Percentiles rank a stretch among this genome's conserved stretches.
These are phyloP conservation scores for Dicyrtomina minuta DNA, from an alignment of 2,888 invertebrate genomes.

Conservation along the genomic window DNA sequence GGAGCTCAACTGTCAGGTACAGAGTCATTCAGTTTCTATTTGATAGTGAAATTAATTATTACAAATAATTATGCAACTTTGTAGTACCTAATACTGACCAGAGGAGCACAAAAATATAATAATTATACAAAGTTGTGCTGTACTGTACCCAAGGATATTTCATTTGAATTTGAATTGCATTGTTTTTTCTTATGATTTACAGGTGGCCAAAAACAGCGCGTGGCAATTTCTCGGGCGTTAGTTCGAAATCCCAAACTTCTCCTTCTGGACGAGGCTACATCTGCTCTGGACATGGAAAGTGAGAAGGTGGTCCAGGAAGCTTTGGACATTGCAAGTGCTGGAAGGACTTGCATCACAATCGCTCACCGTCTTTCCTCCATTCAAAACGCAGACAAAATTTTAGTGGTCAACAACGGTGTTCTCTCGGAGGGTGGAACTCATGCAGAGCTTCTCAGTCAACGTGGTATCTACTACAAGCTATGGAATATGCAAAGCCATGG, in stretches of 20 bases:
- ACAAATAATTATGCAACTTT: too few relatives aligned
- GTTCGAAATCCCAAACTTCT: conserved; percentile 15
- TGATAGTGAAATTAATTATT: too few relatives aligned
- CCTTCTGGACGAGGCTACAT: conserved; percentile 62
- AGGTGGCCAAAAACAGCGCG: conserved; percentile 7
- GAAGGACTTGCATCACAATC: conserved; percentile 81
- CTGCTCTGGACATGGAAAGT: conserved; percentile 55
- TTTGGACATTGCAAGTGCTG: conserved; percentile 65
- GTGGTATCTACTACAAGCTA: conserved; percentile 66
- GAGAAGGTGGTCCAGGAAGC: conserved; percentile 82
- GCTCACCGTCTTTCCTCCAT: conserved; percentile 84
- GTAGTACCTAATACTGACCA: too few relatives aligned
- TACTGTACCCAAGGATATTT: too few relatives aligned
- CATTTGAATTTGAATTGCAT: too few relatives aligned
- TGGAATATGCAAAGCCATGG: conserved; percentile 35
- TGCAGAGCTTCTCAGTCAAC: conserved; percentile 63
- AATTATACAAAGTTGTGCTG: too few relatives aligned
- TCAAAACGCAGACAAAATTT: conserved; percentile 76
- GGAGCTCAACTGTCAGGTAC: conserved; percentile 5
- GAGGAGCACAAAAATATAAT: too few relatives aligned
- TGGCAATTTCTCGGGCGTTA: neutral
- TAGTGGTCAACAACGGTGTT: conserved; percentile 60
- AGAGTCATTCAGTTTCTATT: too few relatives aligned
- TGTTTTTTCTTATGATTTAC: too few relatives aligned
- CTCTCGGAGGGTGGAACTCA: conserved; percentile 74